Base-by-base conservation (phyloP, 2,888 invertebrate genomes). In the Synanthedon vespiformis region DNA sequence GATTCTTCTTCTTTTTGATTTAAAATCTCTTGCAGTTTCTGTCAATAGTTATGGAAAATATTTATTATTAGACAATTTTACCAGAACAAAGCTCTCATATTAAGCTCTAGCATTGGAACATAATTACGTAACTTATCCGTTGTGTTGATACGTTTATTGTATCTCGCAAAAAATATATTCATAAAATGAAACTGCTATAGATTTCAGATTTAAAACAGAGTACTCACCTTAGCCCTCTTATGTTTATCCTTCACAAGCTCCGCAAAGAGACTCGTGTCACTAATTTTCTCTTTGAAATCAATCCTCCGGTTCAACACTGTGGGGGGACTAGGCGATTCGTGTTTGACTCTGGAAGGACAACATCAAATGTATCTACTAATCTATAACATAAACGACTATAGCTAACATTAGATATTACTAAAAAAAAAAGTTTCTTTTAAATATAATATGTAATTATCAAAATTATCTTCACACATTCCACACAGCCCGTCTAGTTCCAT, bases 201-300 rank as follows among this genome's bases (percentile, higher is more conserved):
- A 34, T 8, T 34, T 34, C 34, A 34, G 1, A 40, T 27, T 50
- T n/a, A 40, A 50, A 51, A 44, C 44, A 44, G 44, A n/a, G n/a
- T 13, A 44, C 90, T 76, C 52, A 94, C 95, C 74, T 94, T 89
- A 55, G 94, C 93, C 8, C 95, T 89, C 87, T 94, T 94, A 61
- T 94, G 94, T 61, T 93, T 91, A 68, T 94, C 94, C 69, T 95
- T 95, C 12, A 96, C 94, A 56, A 96, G 88, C 78, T 96, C 95
- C 0, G 96, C 96, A 72, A 96, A 96, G 11, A 96, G 88, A 72
- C 95, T 95, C 8, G 96, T 96, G 64, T 95, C 95, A 52, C 93
- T 93, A 69, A 96, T 95, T 74, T 95, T 96, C 65, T 94, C 93
- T 60, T 92, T 91, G 58, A 92, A 89, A 70, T 91, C 90, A 53